Base-by-base conservation (phyloP, 2,888 invertebrate genomes). In the Beris chalybata region DNA sequence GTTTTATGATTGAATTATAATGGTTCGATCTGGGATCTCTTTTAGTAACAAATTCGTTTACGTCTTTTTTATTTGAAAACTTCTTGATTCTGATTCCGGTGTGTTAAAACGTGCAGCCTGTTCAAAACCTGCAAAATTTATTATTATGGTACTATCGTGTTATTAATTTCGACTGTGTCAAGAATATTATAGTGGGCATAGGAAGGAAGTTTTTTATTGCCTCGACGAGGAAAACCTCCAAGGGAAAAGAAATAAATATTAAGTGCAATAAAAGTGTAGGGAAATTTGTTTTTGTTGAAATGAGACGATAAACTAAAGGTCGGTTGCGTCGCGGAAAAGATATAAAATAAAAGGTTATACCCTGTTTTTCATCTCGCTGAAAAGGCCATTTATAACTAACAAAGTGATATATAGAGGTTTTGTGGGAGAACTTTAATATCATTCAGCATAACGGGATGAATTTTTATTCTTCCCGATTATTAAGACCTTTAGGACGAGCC, bases 261-360 rank as follows among this genome's bases (percentile, higher is more conserved):
- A 61, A 66, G 66, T 69, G 69, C 70, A 69, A 69, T 70, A 67
- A 69, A 22, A 70, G 69, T 70, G 70, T 69, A 64, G 67, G 67
- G 66, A 65, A 70, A 70, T 69, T 70, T 69, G 69, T 70, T 70
- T 70, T 69, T 69, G 69, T 67, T 61, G 61, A 56, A 63, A 52
- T 56, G 61, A 55, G 44, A 56, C 55, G 54, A 45, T 52, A 29
- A 64, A 64, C 69, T 69, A 65, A 70, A 38, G 38, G 9, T 7
- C 38, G 9, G 38, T 38, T 38, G 7, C 38, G 5, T 38, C 5
- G 38, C 5, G 9, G 38, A 38, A 38, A 38, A 7, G 38, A 7
- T 70, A 67, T 65, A 65, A 67, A 69, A 65, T 55, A 44, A 59
- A 50, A 57, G 13, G 15, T 48, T 44, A 9, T 54, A 29, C 52